A percentile compares a stretch with the other conserved stretches of the same genome.
Evolutionary conservation across 35 echinoderm and acorn worm genomes (phyloP).

Genomic region (Ophioderma brevispina): DNA sequence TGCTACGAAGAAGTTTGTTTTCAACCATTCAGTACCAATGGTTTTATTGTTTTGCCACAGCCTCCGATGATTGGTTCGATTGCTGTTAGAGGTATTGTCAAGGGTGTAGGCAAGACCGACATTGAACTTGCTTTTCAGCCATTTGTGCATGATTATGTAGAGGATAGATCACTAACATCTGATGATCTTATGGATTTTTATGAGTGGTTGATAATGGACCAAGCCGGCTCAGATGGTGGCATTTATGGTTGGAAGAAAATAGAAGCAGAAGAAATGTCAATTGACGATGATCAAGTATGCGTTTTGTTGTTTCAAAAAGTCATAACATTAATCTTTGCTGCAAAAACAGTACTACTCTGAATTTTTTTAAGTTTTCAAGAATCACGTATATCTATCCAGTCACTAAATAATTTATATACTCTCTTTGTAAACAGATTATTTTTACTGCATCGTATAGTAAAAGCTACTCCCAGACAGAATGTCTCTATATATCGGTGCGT

Average conservation of each 20-base stretch:
- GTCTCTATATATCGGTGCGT: not conserved
- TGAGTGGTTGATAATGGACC: conserved; percentile 5
- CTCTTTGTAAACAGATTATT: not conserved
- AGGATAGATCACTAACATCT: not conserved
- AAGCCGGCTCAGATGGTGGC: not conserved
- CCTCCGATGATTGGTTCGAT: not conserved
- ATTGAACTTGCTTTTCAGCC: conserved; percentile 4
- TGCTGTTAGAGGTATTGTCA: not conserved
- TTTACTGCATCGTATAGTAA: not conserved
- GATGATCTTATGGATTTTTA: conserved; percentile 26
- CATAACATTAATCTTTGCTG: no score
- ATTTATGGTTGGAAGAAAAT: not conserved
- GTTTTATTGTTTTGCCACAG: not conserved
- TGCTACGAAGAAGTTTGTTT: conserved; percentile 9
- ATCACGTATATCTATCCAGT: no score
- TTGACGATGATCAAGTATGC: not conserved
- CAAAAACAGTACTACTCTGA: no score
- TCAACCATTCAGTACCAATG: no score
- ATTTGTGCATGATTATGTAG: conserved; percentile 6
- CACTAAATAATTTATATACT: no score
- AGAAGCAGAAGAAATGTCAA: not conserved
- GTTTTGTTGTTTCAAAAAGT: no score
- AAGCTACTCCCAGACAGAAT: not conserved
- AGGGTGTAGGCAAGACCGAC: not conserved
- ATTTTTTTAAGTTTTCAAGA: no score